Percentiles rank a stretch among this genome's conserved stretches.
Conservation (phyloP, 2,888 invertebrate genomes). For the Arge pagana region DNA sequence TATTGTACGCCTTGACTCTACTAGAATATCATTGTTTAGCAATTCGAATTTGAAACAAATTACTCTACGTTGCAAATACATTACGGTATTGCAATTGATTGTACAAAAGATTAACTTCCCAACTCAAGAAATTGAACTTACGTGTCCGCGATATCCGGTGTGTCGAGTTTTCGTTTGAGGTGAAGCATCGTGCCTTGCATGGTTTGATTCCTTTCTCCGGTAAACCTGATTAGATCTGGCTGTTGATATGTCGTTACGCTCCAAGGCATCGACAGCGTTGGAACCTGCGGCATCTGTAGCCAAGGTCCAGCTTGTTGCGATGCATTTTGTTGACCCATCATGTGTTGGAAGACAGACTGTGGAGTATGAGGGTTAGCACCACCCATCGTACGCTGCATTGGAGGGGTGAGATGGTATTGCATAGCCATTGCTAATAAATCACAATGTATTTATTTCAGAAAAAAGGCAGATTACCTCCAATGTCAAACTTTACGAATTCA, state of each 20-base stretch:
- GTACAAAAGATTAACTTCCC: constrained; percentile 4
- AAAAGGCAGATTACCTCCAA: too few relatives aligned
- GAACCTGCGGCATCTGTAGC: constrained; percentile 45
- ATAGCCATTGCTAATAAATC: constrained; percentile 9
- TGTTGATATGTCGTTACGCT: constrained; percentile 44
- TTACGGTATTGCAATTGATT: constrained; percentile 8
- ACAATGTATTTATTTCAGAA: too few relatives aligned
- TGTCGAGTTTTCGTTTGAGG: constrained; percentile 49
- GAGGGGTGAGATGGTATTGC: constrained; percentile 14
- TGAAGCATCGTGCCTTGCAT: constrained; percentile 33
- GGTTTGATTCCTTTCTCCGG: constrained; percentile 39
- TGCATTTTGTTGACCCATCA: constrained; percentile 46
- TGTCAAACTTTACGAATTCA: too few relatives aligned
- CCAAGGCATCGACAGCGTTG: constrained; percentile 52
- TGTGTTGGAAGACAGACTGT: constrained; percentile 52
- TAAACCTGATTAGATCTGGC: constrained; percentile 48
- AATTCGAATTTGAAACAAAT: not conserved
- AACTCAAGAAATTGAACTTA: constrained; percentile 33
- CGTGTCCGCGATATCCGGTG: constrained; percentile 40
- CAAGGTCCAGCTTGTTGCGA: constrained; percentile 42
- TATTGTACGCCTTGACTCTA: not conserved
- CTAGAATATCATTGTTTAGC: not conserved
- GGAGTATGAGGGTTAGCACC: constrained; percentile 50
- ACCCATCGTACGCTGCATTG: constrained; percentile 39
- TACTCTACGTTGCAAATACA: constrained; percentile 7